Evolutionary conservation across 2,113 vertebrate genomes (phyloP), one percentile per base, ranked within the genome.

Genomic region (Athene cunicularia): DNA sequence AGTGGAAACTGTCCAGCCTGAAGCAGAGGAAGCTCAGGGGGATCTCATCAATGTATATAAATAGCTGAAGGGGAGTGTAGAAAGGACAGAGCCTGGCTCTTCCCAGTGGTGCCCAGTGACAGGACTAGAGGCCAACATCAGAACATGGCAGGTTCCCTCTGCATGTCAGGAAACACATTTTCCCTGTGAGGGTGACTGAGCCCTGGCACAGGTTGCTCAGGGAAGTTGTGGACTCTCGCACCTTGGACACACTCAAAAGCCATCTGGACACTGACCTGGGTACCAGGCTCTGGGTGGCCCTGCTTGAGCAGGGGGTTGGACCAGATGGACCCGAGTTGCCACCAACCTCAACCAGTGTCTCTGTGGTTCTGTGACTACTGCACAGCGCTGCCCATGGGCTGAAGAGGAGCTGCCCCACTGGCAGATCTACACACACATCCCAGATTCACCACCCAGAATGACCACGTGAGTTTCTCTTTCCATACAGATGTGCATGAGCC

Each of bases 301-400:
- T 30, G 67, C 50, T 37, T 63, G 37, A 83, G 72, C 15, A 76
- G 27, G 4, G 10, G 6, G 1, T 43, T 28, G 24, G 19, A 68
- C 8, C 32, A n/a, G 32, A 43, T 11, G 12, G 49, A 80, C 8
- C 18, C 1, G 67, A 73, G 14, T 19, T 68, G 53, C 28, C 41
- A 43, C 24, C 32, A 80, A 35, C 22, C 45, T 68, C 81, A 49
- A 13, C 7, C 3, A 2, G 50, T 28, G 20, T n/a, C 88, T 86
- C 3, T 64, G 59, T 21, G 1, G 2, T 73, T 64, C 17, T 41
- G 12, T 41, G 22, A 76, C 59, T 62, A 28, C 50, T 20, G 32
- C 0, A 2, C 41, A n/a, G 21, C 6, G 47, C 60, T 67, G 33
- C 39, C 45, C 1, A 0, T 0, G 0, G 67, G 58, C 80, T 43